phyloP scores from a whole-genome alignment of 1,140 invertebrate genomes.

The Sycophaga agraensis region DNA sequence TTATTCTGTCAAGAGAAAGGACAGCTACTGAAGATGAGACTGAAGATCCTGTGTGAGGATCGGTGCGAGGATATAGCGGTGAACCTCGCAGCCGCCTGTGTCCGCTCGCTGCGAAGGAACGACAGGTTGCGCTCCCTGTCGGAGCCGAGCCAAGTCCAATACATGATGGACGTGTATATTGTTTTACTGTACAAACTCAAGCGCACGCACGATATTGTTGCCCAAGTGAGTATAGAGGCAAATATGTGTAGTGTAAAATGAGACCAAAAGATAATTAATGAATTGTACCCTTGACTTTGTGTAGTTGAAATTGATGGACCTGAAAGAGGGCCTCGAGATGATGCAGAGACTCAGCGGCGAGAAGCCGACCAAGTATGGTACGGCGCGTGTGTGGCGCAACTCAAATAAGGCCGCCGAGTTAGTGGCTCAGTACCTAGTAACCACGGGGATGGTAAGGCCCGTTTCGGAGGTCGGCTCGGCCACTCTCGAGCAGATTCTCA shows the following conservation, averaged over 20 bases:
- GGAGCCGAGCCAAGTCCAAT: constrained; percentile 55
- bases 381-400: constrained; percentile 57
- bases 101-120: constrained; percentile 52
- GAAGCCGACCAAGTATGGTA: constrained; percentile 54
- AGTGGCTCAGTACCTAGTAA: constrained; percentile 57
- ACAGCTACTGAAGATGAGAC: constrained; percentile 57
- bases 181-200: constrained; percentile 60
- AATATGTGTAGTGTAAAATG: neutral
- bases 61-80: constrained; percentile 62
- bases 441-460: constrained; percentile 58
- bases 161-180: constrained; percentile 61
- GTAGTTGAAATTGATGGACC: constrained; percentile 58
- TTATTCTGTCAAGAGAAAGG: constrained; percentile 60
- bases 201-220: constrained; percentile 59
- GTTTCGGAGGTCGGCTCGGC: constrained; percentile 56
- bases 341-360: constrained; percentile 55
- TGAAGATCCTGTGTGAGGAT: constrained; percentile 60
- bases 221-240: constrained; percentile 52
- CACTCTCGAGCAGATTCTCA: constrained; percentile 56
- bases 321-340: constrained; percentile 53
- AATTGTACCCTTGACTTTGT: constrained; percentile 19
- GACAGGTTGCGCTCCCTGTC: constrained; percentile 52
- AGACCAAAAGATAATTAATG: no score
- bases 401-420: constrained; percentile 58
- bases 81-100: constrained; percentile 57